Base-by-base conservation (phyloP, 2,888 invertebrate species). In the Eupithecia subfuscata region DNA sequence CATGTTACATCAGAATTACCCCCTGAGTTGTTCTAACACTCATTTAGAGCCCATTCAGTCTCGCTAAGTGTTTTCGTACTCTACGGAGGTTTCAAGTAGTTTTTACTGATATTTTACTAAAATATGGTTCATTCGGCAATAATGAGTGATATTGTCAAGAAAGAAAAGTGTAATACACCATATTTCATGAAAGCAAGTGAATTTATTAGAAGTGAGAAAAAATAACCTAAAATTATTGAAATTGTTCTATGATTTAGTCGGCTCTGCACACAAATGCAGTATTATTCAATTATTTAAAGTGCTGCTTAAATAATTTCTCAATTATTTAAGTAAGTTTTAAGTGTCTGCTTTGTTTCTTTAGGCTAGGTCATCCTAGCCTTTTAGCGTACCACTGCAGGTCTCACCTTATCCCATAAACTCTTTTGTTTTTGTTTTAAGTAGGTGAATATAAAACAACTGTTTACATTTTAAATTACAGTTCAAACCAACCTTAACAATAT, bases 21-120 rank as follows among this genome's bases (percentile, higher is more conserved):
- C 48, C 60, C 63, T 34, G 9, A 63, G 22, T 68, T 72, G 43
- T 67, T 70, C 74, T 73, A 77, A 77, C 14, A 30, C 63, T 63
- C 18, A 16, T 30, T 63, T 8, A 16, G 11, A 30, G n/a, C 9
- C 22, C 52, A 22, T 56, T 22, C 52, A 22, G 52, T 11, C 11
- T 56, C 52, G 11, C 9, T 56, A 56, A 56, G 52, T 56, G 52
- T 56, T 56, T 56, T 22, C 22, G 22, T 56, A 56, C 22, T 56
- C n/a, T 22, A 56, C 52, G 22, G 22, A 22, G 52, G 52, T 22
- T 22, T 0, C 18, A 22, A 56, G 18, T 3, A 22, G 22, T 22
- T 22, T 52, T 22, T 8, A 48, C n/a, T 9, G 18, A 48, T n/a
- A 48, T 48, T 2, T 37, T 18, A 48, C n/a, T 48, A 7, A 18